Base-by-base conservation (phyloP, 2,113 vertebrate genomes). In the Apodemus sylvaticus region DNA sequence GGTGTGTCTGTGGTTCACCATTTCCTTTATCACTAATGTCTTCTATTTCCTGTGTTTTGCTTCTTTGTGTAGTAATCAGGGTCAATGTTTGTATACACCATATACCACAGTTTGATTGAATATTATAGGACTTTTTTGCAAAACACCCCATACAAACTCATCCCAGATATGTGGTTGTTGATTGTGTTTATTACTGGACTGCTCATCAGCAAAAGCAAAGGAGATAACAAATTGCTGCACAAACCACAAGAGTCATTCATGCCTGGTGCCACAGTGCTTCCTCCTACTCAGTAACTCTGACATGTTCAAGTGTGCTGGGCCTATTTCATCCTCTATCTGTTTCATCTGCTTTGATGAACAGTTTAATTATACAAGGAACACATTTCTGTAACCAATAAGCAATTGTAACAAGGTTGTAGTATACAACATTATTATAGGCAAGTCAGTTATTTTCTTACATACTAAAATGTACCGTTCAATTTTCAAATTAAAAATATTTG, bases 401-500 rank as follows among this genome's bases (percentile, higher is more conserved):
- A 90, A 93, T 93, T 58, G 39, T 71, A 58, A 31, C 34, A 95
- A 68, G 5, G 9, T 51, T 94, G 10, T 1, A 19, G 39, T 19
- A 89, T 79, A 89, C 1, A 73, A 89, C 10, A 1, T 58, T 91
- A 79, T 71, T 71, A 76, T 48, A 45, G 5, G 48, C 55, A 91
- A 68, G n/a, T 86, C 19, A 31, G 17, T 66, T 85, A 26, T 53
- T 71, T 82, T 82, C 51, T 39, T 60, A 87, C 10, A 86, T 60
- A 39, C 26, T 20, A 91, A 77, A 94, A 48, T 78, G 58, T 51
- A 66, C 58, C 51, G 64, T 24, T 64, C 19, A 24, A 53, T 39
- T 39, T 89, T 94, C n/a, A 93, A 94, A 82, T 68, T 60, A 60
- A 95, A 91, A 94, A 51, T 20, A 86, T 31, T 94, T 94, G 31